Conservation (phyloP, 2,113 vertebrate species). For the Lathamus discolor region DNA sequence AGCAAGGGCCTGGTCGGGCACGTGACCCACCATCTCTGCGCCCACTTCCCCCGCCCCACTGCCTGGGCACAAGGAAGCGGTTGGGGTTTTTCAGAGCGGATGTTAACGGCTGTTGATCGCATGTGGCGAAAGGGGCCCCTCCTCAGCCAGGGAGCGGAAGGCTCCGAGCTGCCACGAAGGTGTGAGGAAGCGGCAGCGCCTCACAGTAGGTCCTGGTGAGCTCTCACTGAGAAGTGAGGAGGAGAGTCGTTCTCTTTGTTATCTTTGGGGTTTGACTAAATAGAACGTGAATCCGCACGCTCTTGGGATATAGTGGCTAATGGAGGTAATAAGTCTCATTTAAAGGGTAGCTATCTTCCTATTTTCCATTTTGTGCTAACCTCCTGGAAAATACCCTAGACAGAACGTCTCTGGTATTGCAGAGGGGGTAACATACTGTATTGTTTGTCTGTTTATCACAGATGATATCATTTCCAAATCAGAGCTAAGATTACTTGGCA, state of each 20-base stretch:
- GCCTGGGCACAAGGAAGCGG: not conserved
- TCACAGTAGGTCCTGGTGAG: not conserved
- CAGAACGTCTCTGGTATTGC: not conserved
- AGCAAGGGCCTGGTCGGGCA: not conserved
- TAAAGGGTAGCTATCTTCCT: not conserved
- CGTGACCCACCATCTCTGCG: too few species aligned
- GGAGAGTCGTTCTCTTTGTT: too few species aligned
- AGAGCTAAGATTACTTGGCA: fast-evolving
- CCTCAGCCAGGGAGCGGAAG: fast-evolving
- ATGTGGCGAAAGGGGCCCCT: fast-evolving
- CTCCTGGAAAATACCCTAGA: not conserved
- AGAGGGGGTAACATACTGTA: too few species aligned
- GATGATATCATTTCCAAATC: fast-evolving
- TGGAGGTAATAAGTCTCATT: not conserved
- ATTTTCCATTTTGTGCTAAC: too few species aligned
- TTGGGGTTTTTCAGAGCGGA: not conserved
- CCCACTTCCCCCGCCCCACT: not conserved
- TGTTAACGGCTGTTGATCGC: not conserved
- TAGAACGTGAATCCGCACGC: fast-evolving
- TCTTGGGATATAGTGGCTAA: too few species aligned
- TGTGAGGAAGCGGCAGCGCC: fast-evolving
- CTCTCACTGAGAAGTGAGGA: not conserved
- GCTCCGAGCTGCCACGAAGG: too few species aligned
- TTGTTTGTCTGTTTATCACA: not conserved
- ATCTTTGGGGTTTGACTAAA: not conserved